Evolutionary conservation across 2,113 vertebrate genomes (phyloP), one percentile per base, ranked within the genome.

Genomic region (Eleginops maclovinus): DNA sequence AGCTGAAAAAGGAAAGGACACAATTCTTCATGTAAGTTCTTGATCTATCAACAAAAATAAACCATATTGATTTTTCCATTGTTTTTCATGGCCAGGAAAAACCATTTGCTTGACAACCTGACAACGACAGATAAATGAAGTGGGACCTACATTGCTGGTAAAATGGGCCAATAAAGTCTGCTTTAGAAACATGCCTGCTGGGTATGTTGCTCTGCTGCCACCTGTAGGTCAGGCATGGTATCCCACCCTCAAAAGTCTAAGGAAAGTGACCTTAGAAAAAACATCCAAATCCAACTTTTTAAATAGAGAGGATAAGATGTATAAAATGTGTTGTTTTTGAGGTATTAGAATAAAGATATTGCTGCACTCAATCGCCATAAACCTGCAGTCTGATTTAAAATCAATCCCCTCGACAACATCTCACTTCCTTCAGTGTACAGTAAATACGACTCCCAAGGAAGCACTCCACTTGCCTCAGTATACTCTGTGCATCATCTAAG

Each of bases 181-280:
- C 72, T 40, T 49, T 40, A 74, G 54, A 44, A 68, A 71, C n/a
- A 75, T 66, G 81, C 62, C 72, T 88, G 47, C 60, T 81, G 81
- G 81, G 53, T 79, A 82, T 84, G 90, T 36, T 58, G 47, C 84
- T 87, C 81, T 92, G 84, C 89, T 89, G 90, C 91, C 93, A 90
- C 85, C 91, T 91, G 73, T 87, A 72, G 91, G 66, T 74, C 4
- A 66, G 11, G 79, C 5, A 40, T 2, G 79, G 84, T 85, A 88
- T 44, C 85, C 19, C 79, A 81, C 4, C 22, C 24, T n/a, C 47
- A 62, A 10, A 44, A 74, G n/a, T 55, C 69, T 79, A 6, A 71
- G 59, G 41, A 76, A 49, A n/a, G 61, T 87, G 83, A 75, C 77
- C n/a, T 79, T 24, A 53, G n/a, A 75, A 28, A 44, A 80, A 56